Conservation (phyloP, 2,888 invertebrate genomes). For the Acanthosepion lycidas region DNA sequence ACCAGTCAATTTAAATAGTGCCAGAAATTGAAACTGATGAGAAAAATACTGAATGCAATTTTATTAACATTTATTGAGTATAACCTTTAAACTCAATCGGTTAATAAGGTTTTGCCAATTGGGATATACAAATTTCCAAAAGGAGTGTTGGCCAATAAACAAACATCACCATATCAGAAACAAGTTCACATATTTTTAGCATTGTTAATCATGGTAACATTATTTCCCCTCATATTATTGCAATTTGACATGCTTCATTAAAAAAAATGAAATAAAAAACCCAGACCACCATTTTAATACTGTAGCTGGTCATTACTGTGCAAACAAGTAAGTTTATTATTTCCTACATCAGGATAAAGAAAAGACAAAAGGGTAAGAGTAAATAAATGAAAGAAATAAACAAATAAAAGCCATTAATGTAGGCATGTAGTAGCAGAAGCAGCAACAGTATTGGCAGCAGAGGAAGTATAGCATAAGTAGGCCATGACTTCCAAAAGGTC, state of each 20-base stretch:
- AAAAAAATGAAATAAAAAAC: neutral
- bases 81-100: neutral
- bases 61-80: no score
- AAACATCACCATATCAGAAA: neutral
- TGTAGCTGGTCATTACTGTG: neutral
- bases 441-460: neutral
- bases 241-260: slow-evolving; percentile 20
- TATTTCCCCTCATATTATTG: neutral
- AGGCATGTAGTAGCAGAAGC: neutral
- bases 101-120: neutral
- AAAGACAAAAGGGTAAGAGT: neutral
- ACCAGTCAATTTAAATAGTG: no score
- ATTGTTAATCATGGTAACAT: neutral
- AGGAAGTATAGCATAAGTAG: slow-evolving; percentile 33
- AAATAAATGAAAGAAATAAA: neutral
- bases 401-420: neutral
- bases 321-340: neutral
- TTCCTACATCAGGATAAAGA: neutral
- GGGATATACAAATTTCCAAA: neutral
- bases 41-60: no score
- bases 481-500: neutral
- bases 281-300: slow-evolving; percentile 9
- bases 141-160: neutral
- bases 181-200: neutral
- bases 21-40: no score